Percentiles rank a stretch among this genome's conserved stretches.
Evolutionary conservation across 2,113 vertebrate species (phyloP).

Genomic region (Geococcyx californianus): DNA sequence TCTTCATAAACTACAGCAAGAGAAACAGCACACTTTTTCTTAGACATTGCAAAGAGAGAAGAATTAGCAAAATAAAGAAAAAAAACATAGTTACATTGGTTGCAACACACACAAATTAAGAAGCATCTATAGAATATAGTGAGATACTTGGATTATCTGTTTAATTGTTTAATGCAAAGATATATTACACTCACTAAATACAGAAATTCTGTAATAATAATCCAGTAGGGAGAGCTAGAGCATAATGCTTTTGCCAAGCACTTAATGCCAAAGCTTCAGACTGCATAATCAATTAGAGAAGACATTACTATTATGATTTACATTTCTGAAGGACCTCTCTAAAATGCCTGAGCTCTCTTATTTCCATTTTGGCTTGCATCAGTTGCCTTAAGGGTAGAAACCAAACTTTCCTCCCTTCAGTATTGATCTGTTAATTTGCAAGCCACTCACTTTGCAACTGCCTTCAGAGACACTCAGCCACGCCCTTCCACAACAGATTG

Average conservation of each 20-base stretch:
- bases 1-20: not conserved
- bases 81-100: not conserved
- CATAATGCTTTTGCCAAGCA: conserved; percentile 22
- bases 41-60: not conserved
- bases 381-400: not conserved
- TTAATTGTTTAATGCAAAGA: not conserved
- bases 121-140: not conserved
- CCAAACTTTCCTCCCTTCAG: not conserved
- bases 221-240: conserved; percentile 72
- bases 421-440: not conserved
- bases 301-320: not conserved
- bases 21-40: not conserved
- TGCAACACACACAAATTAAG: not conserved
- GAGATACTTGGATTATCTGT: not conserved
- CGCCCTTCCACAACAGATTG: not conserved
- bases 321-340: conserved; percentile 6
- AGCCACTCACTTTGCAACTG: not conserved
- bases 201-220: conserved; percentile 32
- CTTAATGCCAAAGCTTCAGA: conserved; percentile 33
- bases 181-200: not conserved
- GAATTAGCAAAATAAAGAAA: not conserved
- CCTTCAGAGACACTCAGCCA: not conserved
- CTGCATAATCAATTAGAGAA: conserved; percentile 51
- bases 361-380: not conserved
- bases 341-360: not conserved